These are phyloP conservation scores for Gymnothorax javanicus DNA, from an alignment of 2,797 vertebrate species.

Conservation along the genomic window DNA sequence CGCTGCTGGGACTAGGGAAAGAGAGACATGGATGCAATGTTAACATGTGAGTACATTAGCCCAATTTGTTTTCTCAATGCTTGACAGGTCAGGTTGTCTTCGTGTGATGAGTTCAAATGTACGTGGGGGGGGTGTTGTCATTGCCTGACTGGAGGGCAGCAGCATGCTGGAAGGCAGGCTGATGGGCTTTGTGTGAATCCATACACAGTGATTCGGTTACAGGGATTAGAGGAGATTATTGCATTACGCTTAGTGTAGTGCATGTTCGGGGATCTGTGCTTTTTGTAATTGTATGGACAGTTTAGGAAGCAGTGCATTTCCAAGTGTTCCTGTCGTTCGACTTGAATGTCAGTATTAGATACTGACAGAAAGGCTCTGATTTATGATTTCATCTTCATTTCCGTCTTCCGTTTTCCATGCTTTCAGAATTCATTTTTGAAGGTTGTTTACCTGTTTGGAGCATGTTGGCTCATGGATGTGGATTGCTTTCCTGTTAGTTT, in stretches of 20 bases:
- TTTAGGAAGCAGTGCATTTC: background rate
- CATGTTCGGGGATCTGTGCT: slow-evolving; percentile 21
- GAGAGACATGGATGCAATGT: slow-evolving; percentile 72
- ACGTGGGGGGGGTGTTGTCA: slow-evolving; percentile 49
- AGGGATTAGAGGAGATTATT: slow-evolving; percentile 60
- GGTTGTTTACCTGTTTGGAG: background rate
- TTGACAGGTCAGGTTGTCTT: slow-evolving; percentile 20
- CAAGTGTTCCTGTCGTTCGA: background rate
- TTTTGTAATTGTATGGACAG: background rate
- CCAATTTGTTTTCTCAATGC: background rate
- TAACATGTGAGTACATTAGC: slow-evolving; percentile 73
- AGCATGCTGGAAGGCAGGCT: slow-evolving; percentile 45
- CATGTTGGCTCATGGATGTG: background rate
- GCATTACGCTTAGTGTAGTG: slow-evolving; percentile 41
- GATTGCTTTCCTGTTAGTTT: background rate
- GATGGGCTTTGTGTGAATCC: slow-evolving; percentile 50
- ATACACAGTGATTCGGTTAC: slow-evolving; percentile 69
- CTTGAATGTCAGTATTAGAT: background rate
- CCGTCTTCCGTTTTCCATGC: background rate
- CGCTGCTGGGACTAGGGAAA: slow-evolving; percentile 56
- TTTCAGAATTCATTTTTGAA: background rate
- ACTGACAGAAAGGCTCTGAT: background rate
- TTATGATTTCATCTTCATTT: background rate
- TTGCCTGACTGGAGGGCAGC: slow-evolving; percentile 52
- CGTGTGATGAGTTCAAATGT: slow-evolving; percentile 25